Evolutionary conservation across 2,797 vertebrate species (phyloP).

Genomic region (Sphenodon punctatus): DNA sequence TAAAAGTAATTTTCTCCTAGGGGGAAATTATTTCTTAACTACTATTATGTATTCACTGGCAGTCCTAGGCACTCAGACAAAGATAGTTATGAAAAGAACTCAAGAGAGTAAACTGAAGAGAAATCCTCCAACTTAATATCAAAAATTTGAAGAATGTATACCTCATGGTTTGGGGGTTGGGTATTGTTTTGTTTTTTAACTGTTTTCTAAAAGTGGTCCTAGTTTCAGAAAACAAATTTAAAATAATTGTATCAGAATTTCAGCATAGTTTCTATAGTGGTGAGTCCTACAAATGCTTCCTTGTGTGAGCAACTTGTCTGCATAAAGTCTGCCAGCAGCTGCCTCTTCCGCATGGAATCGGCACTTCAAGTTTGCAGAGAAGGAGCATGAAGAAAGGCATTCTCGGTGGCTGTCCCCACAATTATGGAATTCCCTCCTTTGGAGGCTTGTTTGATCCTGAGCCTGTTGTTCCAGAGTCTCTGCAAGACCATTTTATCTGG

Average conservation of each 20-base stretch:
- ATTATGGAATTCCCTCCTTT: too few species aligned
- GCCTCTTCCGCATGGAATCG: too few species aligned
- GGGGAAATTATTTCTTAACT: slow-evolving; percentile 62
- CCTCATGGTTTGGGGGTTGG: too few species aligned
- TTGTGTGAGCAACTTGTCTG: neutral
- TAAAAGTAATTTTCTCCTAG: slow-evolving; percentile 61
- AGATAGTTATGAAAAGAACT: slow-evolving; percentile 49
- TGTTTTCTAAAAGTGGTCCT: slow-evolving; percentile 23
- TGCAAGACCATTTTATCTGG: too few species aligned
- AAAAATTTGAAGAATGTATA: too few species aligned
- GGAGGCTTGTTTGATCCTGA: too few species aligned
- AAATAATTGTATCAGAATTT: neutral
- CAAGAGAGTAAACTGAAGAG: slow-evolving; percentile 45
- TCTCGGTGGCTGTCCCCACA: too few species aligned
- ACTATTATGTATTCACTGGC: slow-evolving; percentile 54
- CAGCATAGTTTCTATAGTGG: neutral
- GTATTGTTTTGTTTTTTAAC: too few species aligned
- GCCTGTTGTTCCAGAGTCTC: too few species aligned
- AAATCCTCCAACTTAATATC: slow-evolving; percentile 43
- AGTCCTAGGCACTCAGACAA: slow-evolving; percentile 49
- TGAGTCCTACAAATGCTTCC: neutral
- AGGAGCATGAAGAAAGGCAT: too few species aligned
- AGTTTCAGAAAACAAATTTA: neutral
- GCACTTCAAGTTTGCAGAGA: too few species aligned
- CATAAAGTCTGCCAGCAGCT: too few species aligned